Conservation (phyloP, 2,888 invertebrate species). For the Dryobota labecula region DNA sequence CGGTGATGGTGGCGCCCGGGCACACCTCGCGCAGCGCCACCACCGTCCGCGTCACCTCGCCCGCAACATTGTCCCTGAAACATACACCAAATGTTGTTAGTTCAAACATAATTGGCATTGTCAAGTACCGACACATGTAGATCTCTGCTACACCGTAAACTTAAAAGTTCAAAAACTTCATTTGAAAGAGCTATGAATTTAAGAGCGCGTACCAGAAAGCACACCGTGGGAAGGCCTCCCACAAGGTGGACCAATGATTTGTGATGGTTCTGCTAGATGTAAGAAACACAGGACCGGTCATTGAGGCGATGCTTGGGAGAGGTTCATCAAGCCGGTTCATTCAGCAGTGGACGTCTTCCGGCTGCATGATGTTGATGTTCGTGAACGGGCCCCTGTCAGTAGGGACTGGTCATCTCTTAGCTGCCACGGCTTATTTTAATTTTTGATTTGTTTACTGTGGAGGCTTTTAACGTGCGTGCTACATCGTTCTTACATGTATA, state of each 20-base stretch:
- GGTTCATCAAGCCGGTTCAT: not conserved
- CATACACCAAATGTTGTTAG: not conserved
- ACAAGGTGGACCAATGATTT: not conserved
- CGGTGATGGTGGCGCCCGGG: constrained; percentile 61
- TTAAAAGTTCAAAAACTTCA: not conserved
- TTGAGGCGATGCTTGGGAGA: not conserved
- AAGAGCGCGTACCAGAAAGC: not conserved
- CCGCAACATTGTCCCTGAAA: constrained; percentile 79
- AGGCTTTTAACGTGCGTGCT: too few relatives aligned
- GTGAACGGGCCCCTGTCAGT: too few relatives aligned
- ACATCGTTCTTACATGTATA: too few relatives aligned
- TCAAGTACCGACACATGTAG: not conserved
- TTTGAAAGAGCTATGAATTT: not conserved
- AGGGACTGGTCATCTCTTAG: too few relatives aligned
- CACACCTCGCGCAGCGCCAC: constrained; percentile 74
- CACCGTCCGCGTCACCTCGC: constrained; percentile 77
- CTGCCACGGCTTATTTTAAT: too few relatives aligned
- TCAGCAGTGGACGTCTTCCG: not conserved
- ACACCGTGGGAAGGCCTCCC: not conserved
- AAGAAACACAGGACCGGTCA: not conserved
- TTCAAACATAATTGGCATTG: not conserved
- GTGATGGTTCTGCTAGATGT: not conserved
- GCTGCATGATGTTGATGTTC: not conserved
- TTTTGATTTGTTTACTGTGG: too few relatives aligned
- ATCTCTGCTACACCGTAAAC: not conserved